Conservation (phyloP, 2,113 vertebrate species). For the Caracal caracal region DNA sequence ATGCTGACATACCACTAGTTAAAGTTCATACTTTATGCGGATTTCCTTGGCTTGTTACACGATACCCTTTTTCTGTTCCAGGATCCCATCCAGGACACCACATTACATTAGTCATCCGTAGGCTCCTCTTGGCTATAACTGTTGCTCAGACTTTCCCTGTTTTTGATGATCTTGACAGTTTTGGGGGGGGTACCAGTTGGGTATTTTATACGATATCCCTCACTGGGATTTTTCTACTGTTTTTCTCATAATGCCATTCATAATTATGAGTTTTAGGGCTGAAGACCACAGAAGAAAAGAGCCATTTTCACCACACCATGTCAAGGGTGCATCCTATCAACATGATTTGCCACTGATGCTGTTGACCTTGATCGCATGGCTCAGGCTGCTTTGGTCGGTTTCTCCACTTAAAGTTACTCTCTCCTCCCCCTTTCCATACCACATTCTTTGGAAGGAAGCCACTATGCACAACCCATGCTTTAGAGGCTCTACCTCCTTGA, state of each 20-base stretch:
- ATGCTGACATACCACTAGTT: not conserved
- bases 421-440: not conserved
- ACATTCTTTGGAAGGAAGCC: not conserved
- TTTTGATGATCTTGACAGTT: not conserved
- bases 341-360: not conserved
- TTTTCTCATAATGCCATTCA: not conserved
- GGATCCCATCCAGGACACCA: not conserved
- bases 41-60: not conserved
- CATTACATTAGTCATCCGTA: not conserved
- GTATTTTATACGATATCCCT: not conserved
- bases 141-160: not conserved
- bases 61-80: not conserved
- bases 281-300: not conserved
- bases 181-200: not conserved
- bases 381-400: not conserved
- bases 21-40: not conserved
- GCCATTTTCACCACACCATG: not conserved
- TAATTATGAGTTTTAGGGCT: not conserved
- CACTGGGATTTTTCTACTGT: not conserved
- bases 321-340: not conserved
- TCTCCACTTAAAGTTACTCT: not conserved
- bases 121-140: not conserved
- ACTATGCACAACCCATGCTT: not conserved
- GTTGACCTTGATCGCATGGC: not conserved
- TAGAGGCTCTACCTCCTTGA: not conserved